Base-by-base conservation (phyloP, 2,797 vertebrate species). In the Lithobates sylvaticus region DNA sequence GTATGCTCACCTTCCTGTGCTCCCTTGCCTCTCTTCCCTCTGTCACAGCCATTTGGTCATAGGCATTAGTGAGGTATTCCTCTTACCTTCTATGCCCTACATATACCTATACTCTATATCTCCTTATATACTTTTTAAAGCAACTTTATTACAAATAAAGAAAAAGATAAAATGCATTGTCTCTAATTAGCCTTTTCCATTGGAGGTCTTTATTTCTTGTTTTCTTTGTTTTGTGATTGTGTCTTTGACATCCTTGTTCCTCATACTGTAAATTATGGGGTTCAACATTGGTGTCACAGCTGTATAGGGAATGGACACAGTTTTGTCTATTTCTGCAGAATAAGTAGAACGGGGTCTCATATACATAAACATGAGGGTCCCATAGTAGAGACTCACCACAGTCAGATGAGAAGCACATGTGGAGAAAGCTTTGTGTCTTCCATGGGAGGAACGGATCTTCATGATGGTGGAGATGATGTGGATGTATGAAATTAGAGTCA, bases 361-460 rank as follows among this genome's bases (percentile, higher is more conserved):
- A 61, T 84, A 84, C 67, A 72, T 72, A 23, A n/a, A 78, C 83
- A 78, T 72, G 13, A 84, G 13, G 15, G 83, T 71, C 0, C 83
- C 34, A 65, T 23, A 78, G 26, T 15, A 78, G 10, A 78, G 34
- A 4, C 18, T 16, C 44, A 78, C 76, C 34, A 72, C 83, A 10
- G 50, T 84, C 12, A 78, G 32, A 32, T 84, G 83, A 2, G 83
- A 78, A 29, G 67, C 47, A 26, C 83, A 84, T 7, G 83, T 83
- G 29, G 81, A 83, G 44, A 83, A 83, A 10, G 64, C 21, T 69
- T 83, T 83, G 4, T 76, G 29, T 23, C 34, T 70, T 18, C 68
- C 67, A 18, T 78, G 8, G 4, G 47, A 18, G n/a, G 68, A 84
- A 36, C n/a, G n/a, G 50, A 77, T 84, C 8, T 84, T 84, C 64